Percentiles rank a stretch among this genome's conserved stretches.
Conservation (phyloP, 1,140 invertebrate species). For the Drosophila nannoptera region DNA sequence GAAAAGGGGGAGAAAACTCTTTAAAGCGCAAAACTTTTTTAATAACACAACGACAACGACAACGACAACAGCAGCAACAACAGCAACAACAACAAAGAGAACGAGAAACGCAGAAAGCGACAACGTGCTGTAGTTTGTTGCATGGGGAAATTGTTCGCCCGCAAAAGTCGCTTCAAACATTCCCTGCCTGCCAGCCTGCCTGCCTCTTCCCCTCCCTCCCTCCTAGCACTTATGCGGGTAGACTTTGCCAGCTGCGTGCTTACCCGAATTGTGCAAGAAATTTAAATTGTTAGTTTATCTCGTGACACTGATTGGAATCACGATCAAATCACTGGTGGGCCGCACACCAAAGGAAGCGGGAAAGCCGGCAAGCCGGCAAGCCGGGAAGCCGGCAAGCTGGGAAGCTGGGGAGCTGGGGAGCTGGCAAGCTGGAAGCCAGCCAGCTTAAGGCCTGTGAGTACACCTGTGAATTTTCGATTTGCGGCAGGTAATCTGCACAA, state of each 20-base stretch:
- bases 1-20: slow-evolving; percentile 46
- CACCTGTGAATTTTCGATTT: slow-evolving; percentile 19
- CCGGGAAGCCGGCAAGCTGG: too few relatives aligned
- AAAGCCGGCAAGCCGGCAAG: slow-evolving; percentile 16
- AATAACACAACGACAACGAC: slow-evolving; percentile 74
- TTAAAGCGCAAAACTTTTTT: slow-evolving; percentile 71
- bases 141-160: slow-evolving; percentile 14
- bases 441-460: slow-evolving; percentile 24
- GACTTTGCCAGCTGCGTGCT: too few relatives aligned
- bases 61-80: too few relatives aligned
- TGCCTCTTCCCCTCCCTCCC: too few relatives aligned
- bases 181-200: too few relatives aligned
- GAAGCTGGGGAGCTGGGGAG: too few relatives aligned
- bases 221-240: too few relatives aligned
- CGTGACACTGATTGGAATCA: slow-evolving; percentile 53
- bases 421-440: slow-evolving; percentile 23
- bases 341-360: neutral
- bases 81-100: too few relatives aligned
- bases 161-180: slow-evolving; percentile 27
- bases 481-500: slow-evolving; percentile 27
- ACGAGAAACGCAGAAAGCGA: slow-evolving; percentile 24
- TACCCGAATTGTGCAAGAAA: slow-evolving; percentile 45
- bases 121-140: slow-evolving; percentile 5
- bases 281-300: slow-evolving; percentile 74
- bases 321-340: slow-evolving; percentile 16